Evolutionary conservation across 2,113 vertebrate species (phyloP).

Genomic region (Laticauda laticaudata): DNA sequence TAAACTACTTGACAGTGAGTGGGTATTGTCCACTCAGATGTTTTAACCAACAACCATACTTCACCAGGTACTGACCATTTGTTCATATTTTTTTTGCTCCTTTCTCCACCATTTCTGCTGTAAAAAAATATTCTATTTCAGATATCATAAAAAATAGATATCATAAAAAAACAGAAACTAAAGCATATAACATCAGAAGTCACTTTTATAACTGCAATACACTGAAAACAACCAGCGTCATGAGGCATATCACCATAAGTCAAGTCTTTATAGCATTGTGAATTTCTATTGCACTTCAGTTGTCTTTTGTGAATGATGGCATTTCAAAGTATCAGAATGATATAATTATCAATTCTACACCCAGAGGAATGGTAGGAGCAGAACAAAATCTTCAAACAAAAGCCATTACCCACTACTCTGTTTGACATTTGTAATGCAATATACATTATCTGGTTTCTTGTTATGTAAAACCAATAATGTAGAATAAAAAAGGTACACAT

Average conservation of each 20-base stretch:
- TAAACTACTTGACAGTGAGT: not conserved
- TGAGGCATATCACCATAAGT: not conserved
- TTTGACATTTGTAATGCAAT: not conserved
- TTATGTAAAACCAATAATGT: not conserved
- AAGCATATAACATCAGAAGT: not conserved
- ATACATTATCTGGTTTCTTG: not conserved
- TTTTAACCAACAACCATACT: not conserved
- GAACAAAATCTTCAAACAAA: not conserved
- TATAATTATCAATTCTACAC: not conserved
- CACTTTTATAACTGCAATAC: not conserved
- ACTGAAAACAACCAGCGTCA: not conserved
- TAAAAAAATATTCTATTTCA: not conserved
- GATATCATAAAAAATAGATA: not conserved
- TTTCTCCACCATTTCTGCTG: not conserved
- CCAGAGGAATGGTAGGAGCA: not conserved
- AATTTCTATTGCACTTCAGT: not conserved
- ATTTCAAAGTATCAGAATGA: not conserved
- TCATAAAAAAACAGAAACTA: not conserved
- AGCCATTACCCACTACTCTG: not conserved
- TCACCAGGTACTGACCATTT: not conserved
- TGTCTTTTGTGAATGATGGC: not conserved
- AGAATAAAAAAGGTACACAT: not conserved
- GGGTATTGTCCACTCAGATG: not conserved
- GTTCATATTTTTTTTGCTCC: not conserved
- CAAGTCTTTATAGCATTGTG: not conserved